phyloP scores from a whole-genome alignment of 2,888 invertebrate genomes.

The Polymixis lichenea region DNA sequence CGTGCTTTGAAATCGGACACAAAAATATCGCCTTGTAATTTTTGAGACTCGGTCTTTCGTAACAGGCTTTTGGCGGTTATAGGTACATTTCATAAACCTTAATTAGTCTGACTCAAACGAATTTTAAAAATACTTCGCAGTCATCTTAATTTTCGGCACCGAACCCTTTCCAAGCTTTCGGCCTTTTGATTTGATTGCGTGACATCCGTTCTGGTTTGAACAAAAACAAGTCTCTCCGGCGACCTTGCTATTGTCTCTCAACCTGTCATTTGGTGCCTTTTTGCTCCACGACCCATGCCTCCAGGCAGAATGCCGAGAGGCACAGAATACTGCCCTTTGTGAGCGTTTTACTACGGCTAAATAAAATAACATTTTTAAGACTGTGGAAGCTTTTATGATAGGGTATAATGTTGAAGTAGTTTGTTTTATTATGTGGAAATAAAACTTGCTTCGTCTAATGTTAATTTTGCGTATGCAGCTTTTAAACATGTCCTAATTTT shows the following conservation, averaged over 20 bases:
- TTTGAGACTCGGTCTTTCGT: constrained; percentile 1
- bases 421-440: constrained; percentile 7
- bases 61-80: neutral
- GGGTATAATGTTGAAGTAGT: neutral
- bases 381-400: constrained; percentile 30
- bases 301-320: constrained; percentile 26
- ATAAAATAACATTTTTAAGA: constrained; percentile 50
- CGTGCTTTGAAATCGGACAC: neutral
- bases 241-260: constrained; percentile 81
- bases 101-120: neutral
- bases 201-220: constrained; percentile 74
- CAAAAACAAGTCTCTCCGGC: constrained; percentile 76
- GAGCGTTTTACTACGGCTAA: constrained; percentile 48
- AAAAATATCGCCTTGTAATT: neutral
- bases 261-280: constrained; percentile 67
- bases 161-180: constrained; percentile 35
- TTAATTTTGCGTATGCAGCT: neutral
- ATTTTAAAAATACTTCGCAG: constrained; percentile 18
- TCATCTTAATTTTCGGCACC: constrained; percentile 41
- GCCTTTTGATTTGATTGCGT: constrained; percentile 66
- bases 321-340: constrained; percentile 63
- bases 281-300: constrained; percentile 49
- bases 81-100: constrained; percentile 12
- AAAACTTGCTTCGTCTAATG: neutral
- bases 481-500: constrained; percentile 18